Evolutionary conservation across 2,113 vertebrate genomes (phyloP), one percentile per base, ranked within the genome.

Genomic region (Limanda limanda): DNA sequence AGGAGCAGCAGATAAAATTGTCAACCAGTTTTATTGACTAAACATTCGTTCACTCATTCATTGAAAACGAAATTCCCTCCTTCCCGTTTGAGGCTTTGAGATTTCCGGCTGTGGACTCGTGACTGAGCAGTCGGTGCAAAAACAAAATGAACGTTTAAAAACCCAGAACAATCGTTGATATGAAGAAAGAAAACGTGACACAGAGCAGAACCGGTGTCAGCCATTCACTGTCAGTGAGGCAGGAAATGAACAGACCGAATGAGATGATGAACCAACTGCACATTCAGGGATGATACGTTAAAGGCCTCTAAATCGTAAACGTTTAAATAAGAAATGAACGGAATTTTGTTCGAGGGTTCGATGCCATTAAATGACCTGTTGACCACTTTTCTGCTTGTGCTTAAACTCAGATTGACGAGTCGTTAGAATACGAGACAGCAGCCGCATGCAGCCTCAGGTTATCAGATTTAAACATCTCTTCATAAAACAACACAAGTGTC

Each of bases 1-100:
- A 45, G 12, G 60, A 61, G 15, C 80, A n/a, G 10, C 62, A 6
- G 20, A 51, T 65, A 54, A 78, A 84, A 76, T 62, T 61, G 61
- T 88, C 67, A 89, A 79, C 69, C 76, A 75, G 59, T 82, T 93
- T 91, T 92, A 93, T 90, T 93, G 83, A 85, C 85, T 52, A 71
- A 88, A 88, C 64, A 86, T 84, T 68, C 54, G 83, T 65, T 83
- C 78, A 74, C 31, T 76, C 65, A 42, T 83, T 71, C 48, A 24
- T 56, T 40, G 47, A 67, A 51, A 81, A 73, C 71, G 74, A 71
- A 74, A 79, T n/a, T 54, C 51, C 60, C 66, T 68, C 79, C 52
- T 86, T 81, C 84, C 88, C 86, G 82, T 82, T 86, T 86, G 55
- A 62, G 67, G 42, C 66, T 68, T 70, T 66, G 66, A 69, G 61